A percentile compares a stretch with the other conserved stretches of the same genome.
Conservation (phyloP, 2,797 vertebrate species). For the Scolopax rusticola region DNA sequence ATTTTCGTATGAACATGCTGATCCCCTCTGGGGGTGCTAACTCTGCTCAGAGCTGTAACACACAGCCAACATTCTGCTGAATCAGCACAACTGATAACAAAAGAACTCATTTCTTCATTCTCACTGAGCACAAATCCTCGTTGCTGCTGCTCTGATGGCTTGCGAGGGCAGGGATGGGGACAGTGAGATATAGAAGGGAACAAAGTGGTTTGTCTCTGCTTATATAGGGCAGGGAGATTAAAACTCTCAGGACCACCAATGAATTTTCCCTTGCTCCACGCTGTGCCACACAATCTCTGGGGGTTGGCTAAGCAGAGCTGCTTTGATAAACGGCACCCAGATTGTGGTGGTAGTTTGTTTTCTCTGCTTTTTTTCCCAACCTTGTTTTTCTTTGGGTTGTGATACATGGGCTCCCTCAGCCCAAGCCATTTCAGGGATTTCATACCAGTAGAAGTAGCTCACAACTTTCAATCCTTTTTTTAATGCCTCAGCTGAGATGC, state of each 20-base stretch:
- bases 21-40: neutral
- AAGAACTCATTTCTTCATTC: neutral
- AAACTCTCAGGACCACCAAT: neutral
- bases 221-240: neutral
- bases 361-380: neutral
- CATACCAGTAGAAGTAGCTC: neutral
- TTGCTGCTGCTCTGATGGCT: neutral
- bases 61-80: neutral
- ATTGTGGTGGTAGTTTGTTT: neutral
- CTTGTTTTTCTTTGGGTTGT: neutral
- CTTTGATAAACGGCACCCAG: neutral
- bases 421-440: neutral
- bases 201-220: neutral
- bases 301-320: neutral
- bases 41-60: neutral
- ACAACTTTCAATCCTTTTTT: neutral
- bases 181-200: neutral
- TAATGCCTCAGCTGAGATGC: neutral
- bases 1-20: neutral
- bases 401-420: neutral
- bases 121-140: neutral
- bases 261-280: neutral
- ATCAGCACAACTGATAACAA: neutral
- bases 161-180: neutral
- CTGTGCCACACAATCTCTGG: neutral